These are phyloP conservation scores for Melanocharis versteri DNA, from an alignment of 2,113 vertebrate species.

Conservation along the genomic window DNA sequence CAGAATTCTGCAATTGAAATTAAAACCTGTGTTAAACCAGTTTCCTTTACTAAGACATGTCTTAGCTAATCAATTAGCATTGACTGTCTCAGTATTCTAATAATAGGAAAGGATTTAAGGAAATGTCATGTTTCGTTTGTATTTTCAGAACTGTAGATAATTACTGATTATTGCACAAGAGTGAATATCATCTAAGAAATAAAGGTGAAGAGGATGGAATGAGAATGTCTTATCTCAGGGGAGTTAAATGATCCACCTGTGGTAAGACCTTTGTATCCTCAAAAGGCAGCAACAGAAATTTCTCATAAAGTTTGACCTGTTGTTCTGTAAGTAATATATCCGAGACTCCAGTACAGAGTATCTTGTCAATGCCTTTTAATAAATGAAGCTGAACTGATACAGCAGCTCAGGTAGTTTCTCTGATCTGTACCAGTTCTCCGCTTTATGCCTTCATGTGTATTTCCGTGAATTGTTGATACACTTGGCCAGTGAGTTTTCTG, in stretches of 20 bases:
- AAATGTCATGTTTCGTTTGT: neutral
- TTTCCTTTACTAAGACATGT: neutral
- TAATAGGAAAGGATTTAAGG: neutral
- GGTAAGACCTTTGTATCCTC: neutral
- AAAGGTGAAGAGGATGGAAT: neutral
- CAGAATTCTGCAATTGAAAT: constrained; percentile 26
- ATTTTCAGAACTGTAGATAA: neutral
- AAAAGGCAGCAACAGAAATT: constrained; percentile 24
- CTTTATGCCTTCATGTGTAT: constrained; percentile 36
- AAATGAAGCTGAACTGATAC: constrained; percentile 57
- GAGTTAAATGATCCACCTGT: neutral
- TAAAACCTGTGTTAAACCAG: neutral
- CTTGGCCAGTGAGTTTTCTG: constrained; percentile 44
- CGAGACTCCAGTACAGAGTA: constrained; percentile 17
- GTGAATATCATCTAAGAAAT: neutral
- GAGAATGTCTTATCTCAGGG: neutral
- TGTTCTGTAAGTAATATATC: constrained; percentile 33
- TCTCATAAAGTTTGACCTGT: constrained; percentile 50
- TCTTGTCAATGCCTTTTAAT: constrained; percentile 48
- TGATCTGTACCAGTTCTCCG: constrained; percentile 52
- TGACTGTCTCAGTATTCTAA: neutral
- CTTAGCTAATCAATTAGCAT: neutral
- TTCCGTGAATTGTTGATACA: constrained; percentile 35
- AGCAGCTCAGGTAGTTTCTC: constrained; percentile 47
- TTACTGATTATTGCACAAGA: neutral